These are phyloP conservation scores for Drosophila mayaguana DNA, from an alignment of 2,888 invertebrate species.

Conservation along the genomic window DNA sequence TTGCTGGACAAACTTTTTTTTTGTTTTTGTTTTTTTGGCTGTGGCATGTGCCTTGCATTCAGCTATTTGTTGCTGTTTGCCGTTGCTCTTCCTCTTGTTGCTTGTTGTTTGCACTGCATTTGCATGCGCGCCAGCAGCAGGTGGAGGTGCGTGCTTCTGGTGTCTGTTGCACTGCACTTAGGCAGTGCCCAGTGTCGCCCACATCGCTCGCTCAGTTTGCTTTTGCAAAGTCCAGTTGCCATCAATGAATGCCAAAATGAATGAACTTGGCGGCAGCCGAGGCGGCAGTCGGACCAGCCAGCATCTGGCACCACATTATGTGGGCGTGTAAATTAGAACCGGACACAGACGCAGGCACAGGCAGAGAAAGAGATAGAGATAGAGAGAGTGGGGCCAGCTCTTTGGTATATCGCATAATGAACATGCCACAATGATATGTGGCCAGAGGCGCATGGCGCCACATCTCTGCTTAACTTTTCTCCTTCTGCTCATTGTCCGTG, in stretches of 20 bases:
- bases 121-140: slow-evolving; percentile 37
- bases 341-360: slow-evolving; percentile 14
- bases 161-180: slow-evolving; percentile 49
- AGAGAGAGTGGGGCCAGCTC: background rate
- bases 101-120: slow-evolving; percentile 53
- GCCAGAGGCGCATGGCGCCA: slow-evolving; percentile 34
- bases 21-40: slow-evolving; percentile 19
- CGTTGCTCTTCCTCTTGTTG: slow-evolving; percentile 15
- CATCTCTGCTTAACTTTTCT: slow-evolving; percentile 16
- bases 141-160: slow-evolving; percentile 3
- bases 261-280: slow-evolving; percentile 62
- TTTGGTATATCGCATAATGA: slow-evolving; percentile 52
- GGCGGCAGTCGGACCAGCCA: background rate
- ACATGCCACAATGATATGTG: slow-evolving; percentile 48
- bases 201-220: background rate
- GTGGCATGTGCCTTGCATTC: slow-evolving; percentile 26
- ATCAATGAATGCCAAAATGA: slow-evolving; percentile 73
- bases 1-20: slow-evolving; percentile 47
- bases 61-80: slow-evolving; percentile 31
- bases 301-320: slow-evolving; percentile 46
- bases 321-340: slow-evolving; percentile 65
- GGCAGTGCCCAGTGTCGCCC: background rate
- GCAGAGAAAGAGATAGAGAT: background rate
- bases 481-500: slow-evolving; percentile 1
- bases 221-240: slow-evolving; percentile 23